Evolutionary conservation across 2,888 invertebrate species (phyloP).

Genomic region (Antitype chi): DNA sequence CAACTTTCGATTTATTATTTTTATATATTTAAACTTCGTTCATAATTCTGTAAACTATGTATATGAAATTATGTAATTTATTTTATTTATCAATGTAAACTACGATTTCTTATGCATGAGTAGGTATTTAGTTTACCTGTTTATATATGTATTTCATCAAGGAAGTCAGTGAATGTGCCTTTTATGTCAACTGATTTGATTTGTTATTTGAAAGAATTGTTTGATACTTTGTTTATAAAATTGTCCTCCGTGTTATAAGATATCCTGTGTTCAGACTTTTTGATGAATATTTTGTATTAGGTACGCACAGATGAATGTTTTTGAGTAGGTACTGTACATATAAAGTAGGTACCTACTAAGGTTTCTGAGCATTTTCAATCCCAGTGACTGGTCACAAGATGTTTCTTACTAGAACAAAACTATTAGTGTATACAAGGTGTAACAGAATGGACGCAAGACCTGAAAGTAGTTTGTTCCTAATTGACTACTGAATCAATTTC

Average conservation of each 20-base stretch:
- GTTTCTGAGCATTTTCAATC: background rate
- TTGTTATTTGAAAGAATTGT: conserved; percentile 11
- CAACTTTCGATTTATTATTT: background rate
- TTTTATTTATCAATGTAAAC: background rate
- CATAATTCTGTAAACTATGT: background rate
- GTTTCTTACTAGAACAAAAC: background rate
- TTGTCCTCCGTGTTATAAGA: background rate
- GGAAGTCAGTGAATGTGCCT: background rate
- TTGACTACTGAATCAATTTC: too few relatives aligned
- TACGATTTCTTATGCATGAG: background rate
- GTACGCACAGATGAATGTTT: background rate
- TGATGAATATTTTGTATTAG: background rate
- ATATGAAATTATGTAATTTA: background rate
- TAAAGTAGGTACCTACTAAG: background rate
- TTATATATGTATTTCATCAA: background rate
- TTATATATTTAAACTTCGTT: background rate
- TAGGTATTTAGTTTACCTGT: too few relatives aligned
- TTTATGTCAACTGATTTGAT: background rate
- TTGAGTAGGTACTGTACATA: background rate
- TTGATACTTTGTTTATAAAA: background rate
- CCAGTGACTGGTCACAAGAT: too few relatives aligned
- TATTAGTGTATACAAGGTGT: too few relatives aligned
- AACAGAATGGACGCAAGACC: too few relatives aligned
- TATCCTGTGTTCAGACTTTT: background rate
- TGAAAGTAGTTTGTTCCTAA: too few relatives aligned